Percentiles rank a stretch among this genome's conserved stretches.
These are phyloP conservation scores for Cromileptes altivelis DNA, from an alignment of 2,113 vertebrate genomes.

Conservation along the genomic window DNA sequence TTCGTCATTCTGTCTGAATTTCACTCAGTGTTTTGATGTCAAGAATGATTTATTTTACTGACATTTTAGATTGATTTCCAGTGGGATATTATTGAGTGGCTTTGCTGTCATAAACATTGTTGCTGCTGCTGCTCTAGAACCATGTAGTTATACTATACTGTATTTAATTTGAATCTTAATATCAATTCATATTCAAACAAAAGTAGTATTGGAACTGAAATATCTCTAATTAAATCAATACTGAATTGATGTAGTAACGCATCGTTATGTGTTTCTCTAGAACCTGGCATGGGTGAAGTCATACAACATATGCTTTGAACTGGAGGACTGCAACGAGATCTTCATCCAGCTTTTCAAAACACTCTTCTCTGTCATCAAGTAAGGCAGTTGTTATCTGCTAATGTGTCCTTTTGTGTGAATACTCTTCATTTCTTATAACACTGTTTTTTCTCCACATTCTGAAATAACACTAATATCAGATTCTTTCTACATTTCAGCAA, in stretches of 20 bases:
- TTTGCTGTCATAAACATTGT: too few relatives aligned
- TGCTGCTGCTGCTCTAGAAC: too few relatives aligned
- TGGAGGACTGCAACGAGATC: conserved; percentile 99
- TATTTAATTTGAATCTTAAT: too few relatives aligned
- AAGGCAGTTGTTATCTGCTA: conserved; percentile 72
- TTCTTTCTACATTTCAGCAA: background rate
- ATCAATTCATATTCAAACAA: too few relatives aligned
- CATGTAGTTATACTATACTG: too few relatives aligned
- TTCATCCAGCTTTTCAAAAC: conserved; percentile 99
- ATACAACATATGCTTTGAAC: conserved; percentile 99
- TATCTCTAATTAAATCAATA: too few relatives aligned
- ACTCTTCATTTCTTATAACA: background rate
- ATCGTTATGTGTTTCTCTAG: conserved; percentile 76
- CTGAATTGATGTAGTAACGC: conserved; percentile 75
- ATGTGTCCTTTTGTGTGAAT: background rate
- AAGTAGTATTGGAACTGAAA: too few relatives aligned
- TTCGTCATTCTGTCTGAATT: too few relatives aligned
- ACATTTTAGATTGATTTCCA: too few relatives aligned
- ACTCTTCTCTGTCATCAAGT: conserved; percentile 99
- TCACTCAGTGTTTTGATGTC: too few relatives aligned
- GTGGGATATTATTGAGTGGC: too few relatives aligned
- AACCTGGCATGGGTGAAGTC: conserved; percentile 99
- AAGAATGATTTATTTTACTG: too few relatives aligned
- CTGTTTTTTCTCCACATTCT: background rate
- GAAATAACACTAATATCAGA: background rate